Evolutionary conservation across 2,888 invertebrate species (phyloP).

Genomic region (Zelleria hepariella): DNA sequence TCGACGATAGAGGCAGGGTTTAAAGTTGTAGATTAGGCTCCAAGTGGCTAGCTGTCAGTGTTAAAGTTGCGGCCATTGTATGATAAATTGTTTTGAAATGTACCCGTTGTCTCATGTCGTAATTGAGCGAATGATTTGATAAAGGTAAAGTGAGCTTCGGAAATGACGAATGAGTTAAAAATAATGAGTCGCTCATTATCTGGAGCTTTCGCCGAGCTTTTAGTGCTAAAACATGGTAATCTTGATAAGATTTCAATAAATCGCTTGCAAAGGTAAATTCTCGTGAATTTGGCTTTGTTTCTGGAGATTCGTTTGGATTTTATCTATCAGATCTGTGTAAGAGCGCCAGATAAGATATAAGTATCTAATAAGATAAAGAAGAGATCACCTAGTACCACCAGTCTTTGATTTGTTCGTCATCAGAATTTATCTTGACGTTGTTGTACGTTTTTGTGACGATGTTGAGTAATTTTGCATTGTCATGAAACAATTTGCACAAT

Average conservation of each 20-base stretch:
- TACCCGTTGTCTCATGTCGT: slow-evolving; percentile 4
- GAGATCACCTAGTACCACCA: too few relatives aligned
- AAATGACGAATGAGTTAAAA: not conserved
- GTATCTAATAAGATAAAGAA: too few relatives aligned
- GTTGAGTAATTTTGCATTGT: too few relatives aligned
- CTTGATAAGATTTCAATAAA: too few relatives aligned
- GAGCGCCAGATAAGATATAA: too few relatives aligned
- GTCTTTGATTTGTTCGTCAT: too few relatives aligned
- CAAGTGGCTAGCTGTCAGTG: slow-evolving; percentile 2
- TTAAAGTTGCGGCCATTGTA: slow-evolving; percentile 1
- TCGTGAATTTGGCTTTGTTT: too few relatives aligned
- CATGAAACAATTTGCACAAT: too few relatives aligned
- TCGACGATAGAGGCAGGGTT: not conserved
- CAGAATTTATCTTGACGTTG: too few relatives aligned
- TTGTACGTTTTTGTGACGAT: too few relatives aligned
- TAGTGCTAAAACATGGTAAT: not conserved
- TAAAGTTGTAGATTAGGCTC: not conserved
- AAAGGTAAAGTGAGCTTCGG: slow-evolving; percentile 1
- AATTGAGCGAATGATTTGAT: slow-evolving; percentile 5
- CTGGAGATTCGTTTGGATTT: too few relatives aligned
- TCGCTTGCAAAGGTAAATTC: not conserved
- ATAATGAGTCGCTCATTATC: not conserved
- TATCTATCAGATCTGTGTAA: too few relatives aligned
- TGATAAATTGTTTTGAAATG: slow-evolving; percentile 8
- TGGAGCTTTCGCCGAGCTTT: not conserved